Percentiles rank a stretch among this genome's conserved stretches.
These are phyloP conservation scores for Fulmarus glacialis DNA, from an alignment of 2,113 vertebrate genomes.

Conservation along the genomic window DNA sequence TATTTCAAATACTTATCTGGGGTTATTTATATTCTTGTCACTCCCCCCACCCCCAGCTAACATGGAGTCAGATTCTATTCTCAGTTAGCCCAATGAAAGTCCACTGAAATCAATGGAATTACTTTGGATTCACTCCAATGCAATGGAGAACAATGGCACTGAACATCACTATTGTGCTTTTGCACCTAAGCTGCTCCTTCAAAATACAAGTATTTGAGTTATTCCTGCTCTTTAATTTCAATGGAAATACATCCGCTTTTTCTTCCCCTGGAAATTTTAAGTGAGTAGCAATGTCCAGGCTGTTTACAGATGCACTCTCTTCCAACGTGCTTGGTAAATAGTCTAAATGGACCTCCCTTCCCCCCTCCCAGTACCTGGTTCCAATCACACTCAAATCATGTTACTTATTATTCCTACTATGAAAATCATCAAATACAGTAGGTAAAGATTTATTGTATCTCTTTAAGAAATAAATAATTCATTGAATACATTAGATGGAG, in stretches of 20 bases:
- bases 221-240: neutral
- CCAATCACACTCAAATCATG: slow-evolving; percentile 61
- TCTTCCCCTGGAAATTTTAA: neutral
- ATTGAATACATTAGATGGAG: slow-evolving; percentile 68
- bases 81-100: slow-evolving; percentile 40
- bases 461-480: slow-evolving; percentile 76
- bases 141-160: neutral
- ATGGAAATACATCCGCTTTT: neutral
- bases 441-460: slow-evolving; percentile 72
- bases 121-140: slow-evolving; percentile 26
- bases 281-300: neutral
- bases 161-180: neutral
- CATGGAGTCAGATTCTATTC: slow-evolving; percentile 43
- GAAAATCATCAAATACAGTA: slow-evolving; percentile 71
- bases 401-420: slow-evolving; percentile 71
- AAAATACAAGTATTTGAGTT: neutral
- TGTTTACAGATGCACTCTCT: neutral
- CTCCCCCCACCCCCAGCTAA: neutral
- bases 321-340: neutral
- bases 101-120: slow-evolving; percentile 53
- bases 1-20: slow-evolving; percentile 12
- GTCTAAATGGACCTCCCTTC: slow-evolving; percentile 35
- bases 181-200: slow-evolving; percentile 23
- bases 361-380: slow-evolving; percentile 28
- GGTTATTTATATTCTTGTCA: slow-evolving; percentile 53